Percentiles rank a stretch among this genome's conserved stretches.
phyloP scores from a whole-genome alignment of 30 jellyfish, hydroid and myxozoan genomes.

The Aurelia sp. region DNA sequence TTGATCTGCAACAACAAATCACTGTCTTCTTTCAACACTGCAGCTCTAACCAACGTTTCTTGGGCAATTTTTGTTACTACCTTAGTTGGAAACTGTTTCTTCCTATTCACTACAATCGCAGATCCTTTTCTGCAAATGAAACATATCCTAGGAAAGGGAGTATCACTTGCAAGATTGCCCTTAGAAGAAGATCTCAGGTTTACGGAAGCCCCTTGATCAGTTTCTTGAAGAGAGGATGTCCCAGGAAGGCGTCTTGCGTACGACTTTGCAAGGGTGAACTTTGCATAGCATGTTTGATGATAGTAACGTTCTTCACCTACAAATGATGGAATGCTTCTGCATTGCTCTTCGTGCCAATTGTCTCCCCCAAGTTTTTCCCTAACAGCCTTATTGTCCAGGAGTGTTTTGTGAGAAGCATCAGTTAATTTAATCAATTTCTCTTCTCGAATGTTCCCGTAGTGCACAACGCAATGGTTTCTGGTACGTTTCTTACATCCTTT shows the following conservation, averaged over 20 bases:
- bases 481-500: no score
- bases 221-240: slow-evolving; percentile 2
- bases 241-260: slow-evolving; percentile 5
- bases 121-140: slow-evolving; percentile 7
- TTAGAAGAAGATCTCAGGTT: slow-evolving; percentile 4
- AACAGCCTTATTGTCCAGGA: not conserved
- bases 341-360: slow-evolving; percentile 11
- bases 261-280: slow-evolving; percentile 16
- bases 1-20: not conserved
- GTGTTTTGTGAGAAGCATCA: slow-evolving; percentile 14
- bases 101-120: not conserved
- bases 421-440: not conserved
- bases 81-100: not conserved
- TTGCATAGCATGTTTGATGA: slow-evolving; percentile 18
- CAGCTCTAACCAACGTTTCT: not conserved
- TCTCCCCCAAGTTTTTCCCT: not conserved
- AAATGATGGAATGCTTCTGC: not conserved
- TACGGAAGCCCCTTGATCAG: slow-evolving; percentile 9
- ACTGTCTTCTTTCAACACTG: slow-evolving; percentile 1
- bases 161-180: not conserved
- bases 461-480: not conserved
- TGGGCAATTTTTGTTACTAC: not conserved
- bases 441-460: not conserved
- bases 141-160: not conserved
- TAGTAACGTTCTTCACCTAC: not conserved